A percentile compares a stretch with the other conserved stretches of the same genome.
Evolutionary conservation across 2,888 invertebrate species (phyloP).

Genomic region (Megalurothrips usitatus): DNA sequence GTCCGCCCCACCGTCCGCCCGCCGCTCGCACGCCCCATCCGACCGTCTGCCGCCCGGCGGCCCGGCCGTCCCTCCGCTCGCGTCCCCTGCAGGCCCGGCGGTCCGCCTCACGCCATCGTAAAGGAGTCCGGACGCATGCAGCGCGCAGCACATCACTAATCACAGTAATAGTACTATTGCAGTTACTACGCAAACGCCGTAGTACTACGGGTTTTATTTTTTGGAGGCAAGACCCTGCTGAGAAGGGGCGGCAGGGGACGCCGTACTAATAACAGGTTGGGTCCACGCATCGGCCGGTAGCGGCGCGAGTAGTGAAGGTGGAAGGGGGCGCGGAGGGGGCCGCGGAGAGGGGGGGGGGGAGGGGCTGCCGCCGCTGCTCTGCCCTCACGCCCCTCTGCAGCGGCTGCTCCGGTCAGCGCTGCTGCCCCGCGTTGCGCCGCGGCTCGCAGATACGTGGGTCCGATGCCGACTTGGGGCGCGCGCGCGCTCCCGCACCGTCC

Average conservation of each 20-base stretch:
- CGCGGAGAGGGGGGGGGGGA: background rate
- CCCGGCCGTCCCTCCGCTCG: background rate
- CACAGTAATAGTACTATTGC: slow-evolving; percentile 13
- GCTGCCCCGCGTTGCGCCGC: background rate
- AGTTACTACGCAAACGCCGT: background rate
- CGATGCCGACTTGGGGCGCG: no score
- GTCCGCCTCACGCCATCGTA: slow-evolving; percentile 5
- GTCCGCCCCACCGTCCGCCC: background rate
- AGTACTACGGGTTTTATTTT: background rate
- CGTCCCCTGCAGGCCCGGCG: background rate
- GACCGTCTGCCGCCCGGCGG: background rate
- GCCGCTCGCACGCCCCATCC: background rate
- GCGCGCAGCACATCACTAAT: background rate
- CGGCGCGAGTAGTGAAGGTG: no score
- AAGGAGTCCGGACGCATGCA: background rate
- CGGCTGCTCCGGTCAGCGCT: background rate
- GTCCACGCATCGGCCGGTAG: background rate
- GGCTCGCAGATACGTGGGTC: background rate
- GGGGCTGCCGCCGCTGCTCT: background rate
- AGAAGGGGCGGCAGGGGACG: background rate
- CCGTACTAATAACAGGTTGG: slow-evolving; percentile 7
- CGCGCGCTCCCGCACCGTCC: no score
- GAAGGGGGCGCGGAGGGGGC: no score
- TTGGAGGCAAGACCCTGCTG: no score
- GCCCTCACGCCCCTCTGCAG: background rate